Percentiles rank a stretch among this genome's conserved stretches.
Conservation (phyloP, 1,140 invertebrate genomes). For the Calycopis cecrops region DNA sequence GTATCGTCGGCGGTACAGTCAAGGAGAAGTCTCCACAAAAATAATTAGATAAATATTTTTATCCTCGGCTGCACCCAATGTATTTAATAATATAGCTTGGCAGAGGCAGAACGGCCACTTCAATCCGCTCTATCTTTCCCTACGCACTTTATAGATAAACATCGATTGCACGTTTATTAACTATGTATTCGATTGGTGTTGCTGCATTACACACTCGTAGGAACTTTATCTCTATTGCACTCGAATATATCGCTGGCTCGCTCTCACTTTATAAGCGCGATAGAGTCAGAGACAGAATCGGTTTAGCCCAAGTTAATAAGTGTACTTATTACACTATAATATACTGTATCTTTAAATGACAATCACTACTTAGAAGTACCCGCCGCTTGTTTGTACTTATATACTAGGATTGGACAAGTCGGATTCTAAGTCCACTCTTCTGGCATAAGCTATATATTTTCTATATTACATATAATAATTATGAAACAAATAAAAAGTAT, state of each 20-base stretch:
- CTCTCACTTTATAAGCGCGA: slow-evolving; percentile 9
- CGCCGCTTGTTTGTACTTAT: slow-evolving; percentile 15
- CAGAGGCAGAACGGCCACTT: neutral
- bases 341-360: slow-evolving; percentile 6
- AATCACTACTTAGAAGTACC: slow-evolving; percentile 14
- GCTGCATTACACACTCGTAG: slow-evolving; percentile 20
- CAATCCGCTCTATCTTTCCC: neutral
- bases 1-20: slow-evolving; percentile 2
- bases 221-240: slow-evolving; percentile 32
- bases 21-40: slow-evolving; percentile 3
- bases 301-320: slow-evolving; percentile 13
- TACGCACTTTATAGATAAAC: slow-evolving; percentile 4
- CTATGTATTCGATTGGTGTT: slow-evolving; percentile 7
- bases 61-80: neutral
- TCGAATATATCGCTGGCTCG: slow-evolving; percentile 20
- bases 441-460: neutral
- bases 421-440: neutral
- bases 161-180: slow-evolving; percentile 9
- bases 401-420: slow-evolving; percentile 2
- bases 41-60: neutral
- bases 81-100: too few species aligned
- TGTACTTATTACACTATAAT: slow-evolving; percentile 11
- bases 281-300: slow-evolving; percentile 12
- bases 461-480: neutral
- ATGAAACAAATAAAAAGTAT: slow-evolving; percentile 3